These are phyloP conservation scores for Siniperca chuatsi DNA, from an alignment of 2,113 vertebrate species.

Conservation along the genomic window DNA sequence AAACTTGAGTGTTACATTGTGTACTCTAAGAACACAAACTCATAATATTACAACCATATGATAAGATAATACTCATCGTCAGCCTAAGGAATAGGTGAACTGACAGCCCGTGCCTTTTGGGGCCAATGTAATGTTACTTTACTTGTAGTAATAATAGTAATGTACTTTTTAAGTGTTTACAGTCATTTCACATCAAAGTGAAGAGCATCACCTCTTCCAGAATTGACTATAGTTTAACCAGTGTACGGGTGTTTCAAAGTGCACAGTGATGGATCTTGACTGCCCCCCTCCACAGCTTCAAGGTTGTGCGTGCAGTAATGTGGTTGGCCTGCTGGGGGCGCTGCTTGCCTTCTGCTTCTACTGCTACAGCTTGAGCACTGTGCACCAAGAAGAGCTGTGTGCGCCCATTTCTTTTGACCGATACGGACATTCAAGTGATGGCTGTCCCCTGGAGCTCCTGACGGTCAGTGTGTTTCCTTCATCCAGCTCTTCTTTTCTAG, in stretches of 20 bases:
- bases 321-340: constrained; percentile 67
- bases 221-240: not conserved
- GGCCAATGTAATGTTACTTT: not conserved
- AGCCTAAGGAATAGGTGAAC: not conserved
- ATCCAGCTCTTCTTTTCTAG: not conserved
- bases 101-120: not conserved
- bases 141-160: not conserved
- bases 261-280: not conserved
- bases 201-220: not conserved
- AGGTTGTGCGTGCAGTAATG: constrained; percentile 71
- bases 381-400: accelerated
- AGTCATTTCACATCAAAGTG: not conserved
- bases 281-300: constrained; percentile 66
- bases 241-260: not conserved
- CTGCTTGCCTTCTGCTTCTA: constrained; percentile 77
- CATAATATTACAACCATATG: not conserved
- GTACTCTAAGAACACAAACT: not conserved
- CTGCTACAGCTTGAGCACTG: constrained; percentile 39
- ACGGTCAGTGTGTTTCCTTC: constrained; percentile 53
- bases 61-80: too few relatives aligned
- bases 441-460: not conserved
- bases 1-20: not conserved
- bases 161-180: not conserved
- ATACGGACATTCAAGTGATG: accelerated
- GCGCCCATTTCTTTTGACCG: too few relatives aligned